Percentiles rank a stretch among this genome's conserved stretches.
These are phyloP conservation scores for Chamaedrilus cognettii DNA, from an alignment of 2,888 invertebrate species.

Conservation along the genomic window DNA sequence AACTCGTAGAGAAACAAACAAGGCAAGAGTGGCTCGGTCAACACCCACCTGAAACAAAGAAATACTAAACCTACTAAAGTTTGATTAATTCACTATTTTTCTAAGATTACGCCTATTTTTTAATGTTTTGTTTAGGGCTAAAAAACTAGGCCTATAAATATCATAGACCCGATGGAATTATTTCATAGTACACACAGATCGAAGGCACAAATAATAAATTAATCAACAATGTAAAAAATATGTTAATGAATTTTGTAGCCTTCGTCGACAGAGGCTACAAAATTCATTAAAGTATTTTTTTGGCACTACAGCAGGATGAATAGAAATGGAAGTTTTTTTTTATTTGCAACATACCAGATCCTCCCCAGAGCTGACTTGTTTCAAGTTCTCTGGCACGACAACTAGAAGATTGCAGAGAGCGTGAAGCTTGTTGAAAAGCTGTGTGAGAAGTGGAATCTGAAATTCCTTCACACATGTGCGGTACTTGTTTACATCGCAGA, in stretches of 20 bases:
- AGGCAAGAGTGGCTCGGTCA: slow-evolving; percentile 85
- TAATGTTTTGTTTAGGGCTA: too few relatives aligned
- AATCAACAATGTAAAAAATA: too few relatives aligned
- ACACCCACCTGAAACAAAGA: slow-evolving; percentile 74
- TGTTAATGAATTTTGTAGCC: background rate
- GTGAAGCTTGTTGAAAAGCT: slow-evolving; percentile 93
- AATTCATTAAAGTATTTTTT: too few relatives aligned
- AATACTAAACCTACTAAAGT: too few relatives aligned
- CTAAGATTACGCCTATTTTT: too few relatives aligned
- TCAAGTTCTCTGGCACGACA: slow-evolving; percentile 94
- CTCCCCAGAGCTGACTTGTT: slow-evolving; percentile 92
- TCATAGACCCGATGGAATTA: too few relatives aligned
- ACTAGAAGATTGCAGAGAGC: slow-evolving; percentile 88
- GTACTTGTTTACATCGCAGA: slow-evolving; percentile 98
- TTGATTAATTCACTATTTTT: too few relatives aligned
- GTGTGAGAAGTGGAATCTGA: slow-evolving; percentile 75
- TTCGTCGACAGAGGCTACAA: background rate
- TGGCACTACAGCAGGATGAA: too few relatives aligned
- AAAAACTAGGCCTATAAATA: too few relatives aligned
- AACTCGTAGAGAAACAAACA: slow-evolving; percentile 90
- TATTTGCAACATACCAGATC: slow-evolving; percentile 79
- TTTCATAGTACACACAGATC: too few relatives aligned
- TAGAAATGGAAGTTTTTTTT: too few relatives aligned
- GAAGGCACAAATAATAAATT: too few relatives aligned
- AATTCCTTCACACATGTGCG: slow-evolving; percentile 82